These are phyloP conservation scores for Natrix natrix DNA, from an alignment of 2,797 vertebrate species.

Conservation along the genomic window DNA sequence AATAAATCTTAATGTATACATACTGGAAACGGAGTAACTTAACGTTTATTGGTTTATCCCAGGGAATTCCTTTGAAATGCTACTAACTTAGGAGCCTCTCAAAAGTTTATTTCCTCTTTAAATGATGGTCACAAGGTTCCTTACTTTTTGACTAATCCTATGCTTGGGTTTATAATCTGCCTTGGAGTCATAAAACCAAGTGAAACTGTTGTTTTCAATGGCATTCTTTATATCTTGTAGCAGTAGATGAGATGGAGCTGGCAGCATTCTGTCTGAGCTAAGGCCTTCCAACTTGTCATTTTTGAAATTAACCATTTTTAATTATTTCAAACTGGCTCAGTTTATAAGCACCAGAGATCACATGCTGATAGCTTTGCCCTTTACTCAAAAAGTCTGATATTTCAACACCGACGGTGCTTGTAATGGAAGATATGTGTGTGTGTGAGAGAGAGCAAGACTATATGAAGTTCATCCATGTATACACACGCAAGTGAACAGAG, in stretches of 20 bases:
- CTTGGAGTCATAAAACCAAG: slow-evolving; percentile 34
- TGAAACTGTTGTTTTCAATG: slow-evolving; percentile 38
- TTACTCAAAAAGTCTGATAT: background rate
- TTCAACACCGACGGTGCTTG: background rate
- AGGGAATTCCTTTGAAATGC: background rate
- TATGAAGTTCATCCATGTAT: background rate
- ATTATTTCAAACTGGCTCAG: background rate
- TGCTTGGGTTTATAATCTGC: background rate
- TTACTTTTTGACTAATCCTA: background rate
- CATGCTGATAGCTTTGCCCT: background rate
- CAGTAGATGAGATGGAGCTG: slow-evolving; percentile 43
- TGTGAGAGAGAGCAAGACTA: background rate
- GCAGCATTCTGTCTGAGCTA: background rate
- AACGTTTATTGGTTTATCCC: background rate
- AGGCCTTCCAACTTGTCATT: background rate
- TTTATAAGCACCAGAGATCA: background rate
- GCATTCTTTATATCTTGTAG: background rate
- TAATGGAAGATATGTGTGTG: background rate
- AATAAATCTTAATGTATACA: background rate
- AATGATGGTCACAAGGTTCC: slow-evolving; percentile 31
- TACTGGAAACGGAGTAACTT: slow-evolving; percentile 4
- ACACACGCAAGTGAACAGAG: slow-evolving; percentile 19
- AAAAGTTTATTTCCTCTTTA: slow-evolving; percentile 14
- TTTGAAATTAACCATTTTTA: background rate
- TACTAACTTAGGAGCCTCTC: slow-evolving; percentile 21